phyloP scores from a whole-genome alignment of 2,113 vertebrate species.

The Polypterus senegalus region DNA sequence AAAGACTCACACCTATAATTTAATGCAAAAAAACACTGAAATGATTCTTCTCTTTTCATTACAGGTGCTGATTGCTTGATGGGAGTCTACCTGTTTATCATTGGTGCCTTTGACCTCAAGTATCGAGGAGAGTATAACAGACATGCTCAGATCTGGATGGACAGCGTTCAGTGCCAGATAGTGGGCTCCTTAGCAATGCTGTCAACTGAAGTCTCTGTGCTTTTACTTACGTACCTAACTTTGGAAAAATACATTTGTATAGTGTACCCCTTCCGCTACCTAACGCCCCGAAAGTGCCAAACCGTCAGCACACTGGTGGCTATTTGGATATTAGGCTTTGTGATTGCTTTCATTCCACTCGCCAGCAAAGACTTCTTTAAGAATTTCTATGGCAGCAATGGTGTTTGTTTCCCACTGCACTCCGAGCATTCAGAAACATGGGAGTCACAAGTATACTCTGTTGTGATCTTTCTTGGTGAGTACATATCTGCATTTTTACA shows the following conservation, averaged over 20 bases:
- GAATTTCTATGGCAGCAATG: slow-evolving; percentile 92
- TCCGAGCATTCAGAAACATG: slow-evolving; percentile 78
- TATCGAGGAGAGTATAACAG: slow-evolving; percentile 90
- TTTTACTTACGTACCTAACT: slow-evolving; percentile 88
- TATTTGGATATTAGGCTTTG: slow-evolving; percentile 82
- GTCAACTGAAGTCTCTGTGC: slow-evolving; percentile 90
- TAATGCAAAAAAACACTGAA: no score
- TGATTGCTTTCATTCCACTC: slow-evolving; percentile 76
- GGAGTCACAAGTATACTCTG: slow-evolving; percentile 84
- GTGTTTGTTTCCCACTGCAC: slow-evolving; percentile 89
- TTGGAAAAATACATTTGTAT: slow-evolving; percentile 95
- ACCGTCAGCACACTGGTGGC: slow-evolving; percentile 69
- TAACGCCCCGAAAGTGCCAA: slow-evolving; percentile 72
- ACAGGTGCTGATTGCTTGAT: slow-evolving; percentile 92
- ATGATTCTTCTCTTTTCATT: slow-evolving; percentile 14
- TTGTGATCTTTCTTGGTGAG: slow-evolving; percentile 88
- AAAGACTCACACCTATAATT: no score
- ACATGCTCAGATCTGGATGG: slow-evolving; percentile 90
- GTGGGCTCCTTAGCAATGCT: slow-evolving; percentile 87
- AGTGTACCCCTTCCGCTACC: slow-evolving; percentile 85
- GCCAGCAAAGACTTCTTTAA: slow-evolving; percentile 74
- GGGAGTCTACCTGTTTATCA: slow-evolving; percentile 92
- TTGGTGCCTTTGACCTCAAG: slow-evolving; percentile 84
- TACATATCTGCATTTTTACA: neutral
- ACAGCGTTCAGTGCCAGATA: slow-evolving; percentile 78